Percentiles rank a stretch among this genome's conserved stretches.
phyloP scores from a whole-genome alignment of 1,140 invertebrate species.

The Drosophila nigrodunni region DNA sequence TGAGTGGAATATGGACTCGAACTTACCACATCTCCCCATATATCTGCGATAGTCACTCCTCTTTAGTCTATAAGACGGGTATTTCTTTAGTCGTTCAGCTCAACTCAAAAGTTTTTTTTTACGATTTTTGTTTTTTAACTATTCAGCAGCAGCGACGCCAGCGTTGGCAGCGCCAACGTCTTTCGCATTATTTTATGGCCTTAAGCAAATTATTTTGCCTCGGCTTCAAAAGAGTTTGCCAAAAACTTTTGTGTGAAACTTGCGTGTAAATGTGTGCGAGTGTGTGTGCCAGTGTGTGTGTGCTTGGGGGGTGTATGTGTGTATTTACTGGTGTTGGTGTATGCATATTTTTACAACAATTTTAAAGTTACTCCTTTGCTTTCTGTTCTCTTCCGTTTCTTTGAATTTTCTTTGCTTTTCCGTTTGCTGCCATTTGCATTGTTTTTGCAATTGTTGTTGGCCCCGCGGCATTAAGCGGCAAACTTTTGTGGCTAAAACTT shows the following conservation, averaged over 20 bases:
- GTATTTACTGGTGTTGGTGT: conserved; percentile 10
- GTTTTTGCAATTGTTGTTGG: conserved; percentile 18
- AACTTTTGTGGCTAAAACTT: conserved; percentile 40
- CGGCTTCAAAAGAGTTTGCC: conserved; percentile 57
- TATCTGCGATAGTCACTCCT: no score
- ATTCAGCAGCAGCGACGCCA: conserved; percentile 7
- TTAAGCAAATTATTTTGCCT: conserved; percentile 75
- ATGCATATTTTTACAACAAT: conserved; percentile 59
- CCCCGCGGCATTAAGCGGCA: conserved; percentile 34
- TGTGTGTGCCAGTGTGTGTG: neutral
- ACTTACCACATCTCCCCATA: no score
- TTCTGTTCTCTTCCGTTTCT: neutral
- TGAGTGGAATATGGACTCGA: no score
- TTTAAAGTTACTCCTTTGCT: conserved; percentile 43
- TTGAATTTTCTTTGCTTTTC: conserved; percentile 9
- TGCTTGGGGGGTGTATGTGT: conserved; percentile 7
- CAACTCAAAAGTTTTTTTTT: neutral
- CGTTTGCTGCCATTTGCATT: conserved; percentile 38
- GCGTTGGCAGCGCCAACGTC: conserved; percentile 16
- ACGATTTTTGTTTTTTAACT: neutral
- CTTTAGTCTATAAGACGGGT: no score
- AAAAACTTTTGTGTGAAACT: conserved; percentile 57
- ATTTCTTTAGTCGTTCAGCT: no score
- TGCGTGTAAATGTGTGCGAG: conserved; percentile 12
- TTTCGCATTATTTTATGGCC: conserved; percentile 78